phyloP scores from a whole-genome alignment of 64 coral and sea anemone species.

The Trachythela sp. region DNA sequence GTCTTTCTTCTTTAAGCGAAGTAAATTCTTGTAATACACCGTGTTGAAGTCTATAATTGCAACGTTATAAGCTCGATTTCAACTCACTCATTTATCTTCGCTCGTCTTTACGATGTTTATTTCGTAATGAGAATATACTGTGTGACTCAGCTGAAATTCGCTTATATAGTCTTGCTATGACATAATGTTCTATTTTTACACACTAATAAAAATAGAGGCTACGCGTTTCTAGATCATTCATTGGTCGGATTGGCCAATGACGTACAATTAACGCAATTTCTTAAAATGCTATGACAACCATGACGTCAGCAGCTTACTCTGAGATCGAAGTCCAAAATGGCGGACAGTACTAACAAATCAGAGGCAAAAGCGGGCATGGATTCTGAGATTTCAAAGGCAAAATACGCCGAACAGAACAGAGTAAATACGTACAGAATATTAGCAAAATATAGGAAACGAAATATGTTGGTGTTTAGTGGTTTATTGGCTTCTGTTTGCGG shows the following conservation, averaged over 20 bases:
- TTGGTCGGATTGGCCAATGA: background rate
- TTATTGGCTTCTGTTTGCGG: conserved; percentile 10
- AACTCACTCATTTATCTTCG: background rate
- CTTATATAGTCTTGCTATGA: background rate
- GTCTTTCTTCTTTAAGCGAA: background rate
- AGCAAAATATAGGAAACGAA: background rate
- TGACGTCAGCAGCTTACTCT: background rate
- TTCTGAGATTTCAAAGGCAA: background rate
- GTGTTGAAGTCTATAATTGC: background rate
- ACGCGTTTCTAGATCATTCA: background rate
- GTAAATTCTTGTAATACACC: conserved; percentile 17
- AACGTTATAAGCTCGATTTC: conserved; percentile 4
- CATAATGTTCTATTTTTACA: conserved; percentile 15
- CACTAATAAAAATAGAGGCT: background rate
- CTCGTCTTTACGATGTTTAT: background rate
- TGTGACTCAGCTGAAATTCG: background rate
- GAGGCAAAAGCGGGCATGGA: background rate
- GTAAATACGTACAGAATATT: conserved; percentile 2
- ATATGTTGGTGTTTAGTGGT: background rate
- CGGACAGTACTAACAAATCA: background rate
- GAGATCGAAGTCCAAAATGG: background rate
- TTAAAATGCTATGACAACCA: background rate
- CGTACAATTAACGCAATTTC: background rate
- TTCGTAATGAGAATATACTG: background rate
- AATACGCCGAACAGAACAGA: conserved; percentile 2